These are phyloP conservation scores for Notocelia uddmanniana DNA, from an alignment of 2,888 invertebrate genomes.

Conservation along the genomic window DNA sequence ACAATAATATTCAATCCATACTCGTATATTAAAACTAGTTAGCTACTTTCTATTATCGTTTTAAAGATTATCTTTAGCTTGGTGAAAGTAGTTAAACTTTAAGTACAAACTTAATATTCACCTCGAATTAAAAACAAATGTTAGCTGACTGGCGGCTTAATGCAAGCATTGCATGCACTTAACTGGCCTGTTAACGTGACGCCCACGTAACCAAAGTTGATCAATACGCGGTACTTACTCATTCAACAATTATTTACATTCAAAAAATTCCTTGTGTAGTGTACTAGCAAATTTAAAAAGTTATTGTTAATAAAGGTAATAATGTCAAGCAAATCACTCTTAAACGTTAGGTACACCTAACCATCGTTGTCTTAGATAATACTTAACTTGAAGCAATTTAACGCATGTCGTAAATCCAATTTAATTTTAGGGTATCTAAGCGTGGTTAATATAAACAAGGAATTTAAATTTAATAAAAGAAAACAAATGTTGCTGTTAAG, in stretches of 20 bases:
- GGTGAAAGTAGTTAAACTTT: neutral
- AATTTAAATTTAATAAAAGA: no score
- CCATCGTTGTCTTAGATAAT: neutral
- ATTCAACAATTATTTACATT: constrained; percentile 31
- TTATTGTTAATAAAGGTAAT: no score
- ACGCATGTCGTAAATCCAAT: no score
- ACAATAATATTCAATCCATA: neutral
- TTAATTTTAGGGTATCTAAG: no score
- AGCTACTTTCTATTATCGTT: neutral
- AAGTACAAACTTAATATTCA: constrained; percentile 21
- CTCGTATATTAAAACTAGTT: neutral
- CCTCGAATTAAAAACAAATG: constrained; percentile 43
- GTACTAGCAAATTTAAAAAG: no score
- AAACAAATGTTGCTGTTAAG: no score
- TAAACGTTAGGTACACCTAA: neutral
- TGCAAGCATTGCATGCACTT: constrained; percentile 44
- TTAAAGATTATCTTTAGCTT: neutral
- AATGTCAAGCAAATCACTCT: neutral
- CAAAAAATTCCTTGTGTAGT: neutral
- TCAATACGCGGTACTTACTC: constrained; percentile 40
- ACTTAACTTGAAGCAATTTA: no score
- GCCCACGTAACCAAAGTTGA: constrained; percentile 37
- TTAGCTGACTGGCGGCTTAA: constrained; percentile 30
- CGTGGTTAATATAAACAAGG: neutral
- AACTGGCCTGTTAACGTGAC: constrained; percentile 41